Evolutionary conservation across 2,797 vertebrate species (phyloP).

Genomic region (Holocentrus rufus): DNA sequence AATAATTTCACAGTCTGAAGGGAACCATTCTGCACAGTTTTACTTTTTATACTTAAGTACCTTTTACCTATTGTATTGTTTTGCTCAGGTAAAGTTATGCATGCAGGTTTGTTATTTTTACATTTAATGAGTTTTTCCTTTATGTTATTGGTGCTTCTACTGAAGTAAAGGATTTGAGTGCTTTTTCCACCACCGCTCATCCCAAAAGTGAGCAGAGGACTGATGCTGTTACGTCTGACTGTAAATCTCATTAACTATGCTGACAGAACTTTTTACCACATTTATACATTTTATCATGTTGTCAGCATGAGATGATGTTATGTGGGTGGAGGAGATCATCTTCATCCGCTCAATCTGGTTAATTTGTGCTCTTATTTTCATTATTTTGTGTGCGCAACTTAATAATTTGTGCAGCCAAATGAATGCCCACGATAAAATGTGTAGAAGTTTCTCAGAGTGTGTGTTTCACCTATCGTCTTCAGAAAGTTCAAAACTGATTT

Average conservation of each 20-base stretch:
- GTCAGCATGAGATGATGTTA: neutral
- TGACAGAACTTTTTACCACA: conserved; percentile 24
- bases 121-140: too few relatives aligned
- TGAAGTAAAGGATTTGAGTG: too few relatives aligned
- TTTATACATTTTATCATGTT: conserved; percentile 31
- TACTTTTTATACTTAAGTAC: too few relatives aligned
- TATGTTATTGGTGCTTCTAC: too few relatives aligned
- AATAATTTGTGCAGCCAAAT: conserved; percentile 15
- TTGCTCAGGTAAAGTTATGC: too few relatives aligned
- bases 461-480: neutral
- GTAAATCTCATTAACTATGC: conserved; percentile 45
- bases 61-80: too few relatives aligned
- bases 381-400: conserved; percentile 2
- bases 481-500: too few relatives aligned
- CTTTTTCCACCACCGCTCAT: too few relatives aligned
- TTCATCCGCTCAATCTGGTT: neutral
- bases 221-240: conserved; percentile 35
- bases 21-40: too few relatives aligned
- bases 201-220: conserved; percentile 26
- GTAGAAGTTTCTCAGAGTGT: neutral
- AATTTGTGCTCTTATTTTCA: conserved; percentile 1
- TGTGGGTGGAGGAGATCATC: neutral
- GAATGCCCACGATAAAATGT: too few relatives aligned
- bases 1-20: too few relatives aligned
- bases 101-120: too few relatives aligned